Base-by-base conservation (phyloP, 64 coral and sea anemone genomes). In the Cladopsammia gracilis region DNA sequence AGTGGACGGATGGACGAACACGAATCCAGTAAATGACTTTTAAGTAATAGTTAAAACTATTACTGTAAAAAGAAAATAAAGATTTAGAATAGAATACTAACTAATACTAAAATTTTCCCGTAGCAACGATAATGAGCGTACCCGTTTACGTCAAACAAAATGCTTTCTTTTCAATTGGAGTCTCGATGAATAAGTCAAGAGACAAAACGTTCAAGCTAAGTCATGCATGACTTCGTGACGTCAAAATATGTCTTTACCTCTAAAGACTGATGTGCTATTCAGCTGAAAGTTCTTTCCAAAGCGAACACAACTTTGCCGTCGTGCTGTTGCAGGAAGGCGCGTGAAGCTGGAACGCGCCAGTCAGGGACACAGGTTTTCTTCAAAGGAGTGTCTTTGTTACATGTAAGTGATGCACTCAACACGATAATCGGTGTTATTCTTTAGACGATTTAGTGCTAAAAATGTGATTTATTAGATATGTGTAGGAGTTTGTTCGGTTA, bases 171-270 rank as follows among this genome's bases (percentile, higher is more conserved):
- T 66, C 62, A 83, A 49, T 16, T 83, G 3, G 44, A 45, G 18
- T 66, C 62, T 44, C 60, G 6, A 7, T 45, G 58, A 83, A 66
- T 83, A 26, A 19, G 7, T 19, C 1, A n/a, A 20, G 61, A 67
- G 66, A 44, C 66, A 83, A 83, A 82, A 83, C 10, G n/a, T 49
- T 65, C 80, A 83, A 83, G n/a, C n/a, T n/a, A n/a, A n/a, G 20
- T 83, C 80, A 65, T 66, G 80, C 80, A 83, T 65, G 60, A 83
- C 60, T 11, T 3, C 7, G 44, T 83, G 80, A 83, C 80, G 80
- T 83, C 61, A 83, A 50, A 50, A 23, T 20, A 20, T 48, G 18
- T 54, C 74, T 23, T 67, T 56, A 56, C 10, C 44, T 50, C 45
- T 45, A 13, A 20, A 46, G 60, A 16, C n/a, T n/a, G 67, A 24